These are phyloP conservation scores for Diarsia mendica DNA, from an alignment of 2,888 invertebrate genomes.

Conservation along the genomic window DNA sequence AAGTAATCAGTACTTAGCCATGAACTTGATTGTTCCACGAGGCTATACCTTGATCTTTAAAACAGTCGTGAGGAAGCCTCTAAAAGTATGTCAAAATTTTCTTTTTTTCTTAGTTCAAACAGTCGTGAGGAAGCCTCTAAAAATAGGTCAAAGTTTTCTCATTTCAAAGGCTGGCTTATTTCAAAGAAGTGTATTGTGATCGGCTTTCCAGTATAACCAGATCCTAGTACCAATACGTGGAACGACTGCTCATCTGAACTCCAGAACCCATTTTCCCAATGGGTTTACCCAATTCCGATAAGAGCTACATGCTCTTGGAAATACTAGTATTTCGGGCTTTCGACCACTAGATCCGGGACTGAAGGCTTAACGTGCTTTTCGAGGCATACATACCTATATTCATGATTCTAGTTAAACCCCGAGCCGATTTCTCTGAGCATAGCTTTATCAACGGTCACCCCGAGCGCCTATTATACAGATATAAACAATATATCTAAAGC, in stretches of 20 bases:
- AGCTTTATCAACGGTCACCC: not conserved
- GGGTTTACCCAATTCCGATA: too few relatives aligned
- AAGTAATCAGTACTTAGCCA: conserved; percentile 3
- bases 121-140: too few relatives aligned
- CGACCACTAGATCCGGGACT: not conserved
- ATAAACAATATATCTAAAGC: not conserved
- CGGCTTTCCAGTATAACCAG: not conserved
- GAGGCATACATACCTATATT: not conserved
- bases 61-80: not conserved
- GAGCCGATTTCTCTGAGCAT: not conserved
- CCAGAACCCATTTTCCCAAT: not conserved
- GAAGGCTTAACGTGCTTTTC: too few relatives aligned
- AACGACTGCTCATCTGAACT: not conserved
- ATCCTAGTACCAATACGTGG: not conserved
- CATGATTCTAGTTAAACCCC: too few relatives aligned
- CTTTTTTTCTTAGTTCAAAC: too few relatives aligned
- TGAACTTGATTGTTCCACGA: conserved; percentile 1
- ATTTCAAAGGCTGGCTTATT: too few relatives aligned
- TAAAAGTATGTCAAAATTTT: not conserved
- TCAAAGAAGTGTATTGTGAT: not conserved
- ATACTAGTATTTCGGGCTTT: not conserved
- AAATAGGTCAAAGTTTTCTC: too few relatives aligned
- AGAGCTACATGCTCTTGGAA: too few relatives aligned
- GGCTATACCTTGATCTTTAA: not conserved
- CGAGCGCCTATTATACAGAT: not conserved